A percentile compares a stretch with the other conserved stretches of the same genome.
phyloP scores from a whole-genome alignment of 2,797 vertebrate species.

The Enteromius fasciolatus region DNA sequence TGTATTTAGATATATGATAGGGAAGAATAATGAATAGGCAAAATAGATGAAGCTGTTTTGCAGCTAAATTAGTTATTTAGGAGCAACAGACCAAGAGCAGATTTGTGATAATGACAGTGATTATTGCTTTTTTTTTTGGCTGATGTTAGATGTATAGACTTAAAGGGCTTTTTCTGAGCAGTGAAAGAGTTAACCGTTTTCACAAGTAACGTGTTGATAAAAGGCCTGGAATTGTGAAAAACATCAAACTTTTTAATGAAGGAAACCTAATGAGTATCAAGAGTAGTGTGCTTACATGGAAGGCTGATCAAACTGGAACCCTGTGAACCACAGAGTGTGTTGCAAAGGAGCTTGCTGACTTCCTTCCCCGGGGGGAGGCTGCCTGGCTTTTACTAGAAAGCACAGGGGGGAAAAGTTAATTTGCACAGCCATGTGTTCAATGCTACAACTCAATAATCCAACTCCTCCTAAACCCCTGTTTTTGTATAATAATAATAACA shows the following conservation, averaged over 20 bases:
- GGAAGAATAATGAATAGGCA: constrained; percentile 80
- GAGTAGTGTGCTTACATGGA: constrained; percentile 56
- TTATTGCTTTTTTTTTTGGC: constrained; percentile 78
- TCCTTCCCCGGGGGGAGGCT: constrained; percentile 55
- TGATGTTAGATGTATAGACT: constrained; percentile 74
- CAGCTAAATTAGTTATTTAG: constrained; percentile 83
- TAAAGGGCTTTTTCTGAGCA: constrained; percentile 44
- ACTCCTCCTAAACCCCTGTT: constrained; percentile 4
- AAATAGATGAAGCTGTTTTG: constrained; percentile 82
- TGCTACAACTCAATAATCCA: constrained; percentile 49
- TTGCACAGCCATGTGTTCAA: constrained; percentile 57
- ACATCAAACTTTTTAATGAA: constrained; percentile 74
- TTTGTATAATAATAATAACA: constrained; percentile 2
- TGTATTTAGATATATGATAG: constrained; percentile 87
- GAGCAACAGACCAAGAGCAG: constrained; percentile 75
- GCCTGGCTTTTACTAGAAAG: constrained; percentile 59
- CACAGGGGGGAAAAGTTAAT: constrained; percentile 57
- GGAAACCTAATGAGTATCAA: constrained; percentile 75
- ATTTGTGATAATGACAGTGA: constrained; percentile 77
- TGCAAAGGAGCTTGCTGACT: constrained; percentile 58
- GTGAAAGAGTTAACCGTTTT: constrained; percentile 68
- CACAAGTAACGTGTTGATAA: constrained; percentile 48
- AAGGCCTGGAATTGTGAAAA: constrained; percentile 65
- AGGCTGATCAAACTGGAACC: constrained; percentile 68
- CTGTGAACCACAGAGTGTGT: constrained; percentile 57